Percentiles rank a stretch among this genome's conserved stretches.
Conservation (phyloP, 2,888 invertebrate species). For the Capitulum mitella region DNA sequence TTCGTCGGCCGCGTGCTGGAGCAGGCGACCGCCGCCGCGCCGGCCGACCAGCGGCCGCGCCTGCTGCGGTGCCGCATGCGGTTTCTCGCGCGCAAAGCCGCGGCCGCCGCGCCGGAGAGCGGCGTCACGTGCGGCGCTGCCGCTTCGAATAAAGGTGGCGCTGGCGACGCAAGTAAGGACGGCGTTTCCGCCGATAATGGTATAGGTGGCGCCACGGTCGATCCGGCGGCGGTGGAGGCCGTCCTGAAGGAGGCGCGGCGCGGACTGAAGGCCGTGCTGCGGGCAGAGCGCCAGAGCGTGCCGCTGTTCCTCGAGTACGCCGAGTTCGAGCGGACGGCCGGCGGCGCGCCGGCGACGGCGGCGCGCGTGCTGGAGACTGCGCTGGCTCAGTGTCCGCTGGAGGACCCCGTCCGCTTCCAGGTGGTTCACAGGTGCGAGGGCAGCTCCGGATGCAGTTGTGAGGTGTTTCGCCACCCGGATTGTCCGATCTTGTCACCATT, state of each 20-base stretch:
- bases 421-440: background rate
- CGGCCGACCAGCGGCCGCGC: background rate
- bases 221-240: background rate
- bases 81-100: background rate
- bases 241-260: background rate
- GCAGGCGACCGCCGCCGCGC: background rate
- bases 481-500: too few relatives aligned
- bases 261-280: background rate
- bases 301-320: constrained; percentile 42
- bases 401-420: background rate
- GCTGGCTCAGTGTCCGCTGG: background rate
- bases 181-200: too few relatives aligned
- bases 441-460: too few relatives aligned
- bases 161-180: too few relatives aligned
- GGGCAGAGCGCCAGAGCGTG: constrained; percentile 41
- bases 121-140: too few relatives aligned
- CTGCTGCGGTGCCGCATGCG: background rate
- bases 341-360: background rate
- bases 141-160: too few relatives aligned
- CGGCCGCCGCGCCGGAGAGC: too few relatives aligned
- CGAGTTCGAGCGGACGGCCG: background rate
- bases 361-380: background rate
- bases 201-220: background rate
- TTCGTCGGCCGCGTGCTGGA: background rate
- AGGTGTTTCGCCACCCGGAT: too few relatives aligned